These are phyloP conservation scores for Thumatha senex DNA, from an alignment of 2,888 invertebrate genomes.

Conservation along the genomic window DNA sequence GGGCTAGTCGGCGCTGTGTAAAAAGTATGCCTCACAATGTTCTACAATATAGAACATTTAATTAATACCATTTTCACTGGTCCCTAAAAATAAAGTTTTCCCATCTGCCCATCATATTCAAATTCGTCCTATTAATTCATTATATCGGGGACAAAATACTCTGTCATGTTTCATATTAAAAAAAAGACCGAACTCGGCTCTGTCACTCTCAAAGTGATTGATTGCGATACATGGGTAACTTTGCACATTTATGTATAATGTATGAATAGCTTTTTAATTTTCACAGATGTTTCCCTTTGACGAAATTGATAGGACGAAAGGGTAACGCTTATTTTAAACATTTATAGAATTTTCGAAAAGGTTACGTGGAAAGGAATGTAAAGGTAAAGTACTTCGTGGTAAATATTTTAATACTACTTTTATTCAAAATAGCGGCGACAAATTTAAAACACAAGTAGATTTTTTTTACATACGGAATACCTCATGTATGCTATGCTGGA, in stretches of 20 bases:
- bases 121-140: conserved; percentile 33
- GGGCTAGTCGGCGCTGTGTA: no score
- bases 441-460: no score
- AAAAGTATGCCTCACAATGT: no score
- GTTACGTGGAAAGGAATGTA: no score
- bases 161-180: conserved; percentile 55
- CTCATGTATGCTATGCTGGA: no score
- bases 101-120: conserved; percentile 15
- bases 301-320: not conserved
- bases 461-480: no score
- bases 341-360: not conserved
- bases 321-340: not conserved
- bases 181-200: conserved; percentile 33
- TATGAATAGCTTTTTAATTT: conserved; percentile 11
- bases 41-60: no score
- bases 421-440: no score
- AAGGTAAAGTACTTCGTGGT: no score
- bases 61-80: no score
- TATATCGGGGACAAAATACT: conserved; percentile 32
- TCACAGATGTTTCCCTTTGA: conserved; percentile 6
- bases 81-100: conserved; percentile 4
- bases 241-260: not conserved
- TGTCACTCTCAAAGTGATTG: conserved; percentile 49
- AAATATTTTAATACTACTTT: no score
- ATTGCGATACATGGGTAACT: conserved; percentile 33